Base-by-base conservation (phyloP, 2,888 invertebrate genomes). In the Eurois occulta region DNA sequence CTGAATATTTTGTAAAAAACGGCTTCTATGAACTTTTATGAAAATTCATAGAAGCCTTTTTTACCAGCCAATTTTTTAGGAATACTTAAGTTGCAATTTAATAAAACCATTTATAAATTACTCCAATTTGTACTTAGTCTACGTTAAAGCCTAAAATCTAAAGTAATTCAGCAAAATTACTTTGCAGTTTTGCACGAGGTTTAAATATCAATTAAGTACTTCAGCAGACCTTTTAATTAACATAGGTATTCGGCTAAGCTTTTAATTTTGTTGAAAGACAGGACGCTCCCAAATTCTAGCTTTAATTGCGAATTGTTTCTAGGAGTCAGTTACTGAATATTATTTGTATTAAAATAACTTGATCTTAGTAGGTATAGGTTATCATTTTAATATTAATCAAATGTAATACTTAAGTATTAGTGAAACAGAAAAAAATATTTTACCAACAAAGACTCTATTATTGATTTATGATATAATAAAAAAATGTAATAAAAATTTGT, bases 201-300 rank as follows among this genome's bases (percentile, higher is more conserved):
- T 84, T 86, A 83, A 88, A 88, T 88, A 86, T 86, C 87, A 88
- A 88, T 88, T 87, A 81, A 77, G 75, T 75, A 73, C 81, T 87
- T 85, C 79, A 72, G 55, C 80, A 80, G 78, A 83, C 88, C 86
- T 87, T 88, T 88, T 88, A 84, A 87, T 87, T 86, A 86, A 86
- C 80, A 70, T 78, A 81, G 79, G 78, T 86, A 78, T 76, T 86
- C 74, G 76, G 66, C 62, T 73, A 70, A 86, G 87, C 81, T 84
- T 88, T 87, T 87, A 88, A 87, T 87, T 88, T 81, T 78, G 75
- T 80, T 81, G 66, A 84, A 84, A 86, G 88, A 86, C 77, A 79
- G 77, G 68, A 65, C 70, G 69, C 70, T 71, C 77, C 67, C 78
- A 64, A 78, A 71, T 81, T 83, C 64, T 28, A 43, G 68, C 55